Base-by-base conservation (phyloP, 2,888 invertebrate species). In the Marronus borbonicus region DNA sequence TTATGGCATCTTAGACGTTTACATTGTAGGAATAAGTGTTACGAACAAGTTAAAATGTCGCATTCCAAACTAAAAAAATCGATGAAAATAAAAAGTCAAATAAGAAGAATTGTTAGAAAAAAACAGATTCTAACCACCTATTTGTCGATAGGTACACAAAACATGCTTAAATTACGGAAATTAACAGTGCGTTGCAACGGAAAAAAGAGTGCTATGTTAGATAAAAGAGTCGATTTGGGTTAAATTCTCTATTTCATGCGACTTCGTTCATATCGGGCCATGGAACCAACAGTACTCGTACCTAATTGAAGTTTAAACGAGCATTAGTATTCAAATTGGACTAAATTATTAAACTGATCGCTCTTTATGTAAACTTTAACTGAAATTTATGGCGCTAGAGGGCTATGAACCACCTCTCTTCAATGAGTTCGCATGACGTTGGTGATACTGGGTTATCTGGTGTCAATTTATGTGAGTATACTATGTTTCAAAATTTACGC, bases 281-380 rank as follows among this genome's bases (percentile, higher is more conserved):
- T 50, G 24, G 44, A 17, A 39, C 20, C 55, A 20, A 8, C 60
- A 28, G 24, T 44, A 12, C 44, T 44, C 44, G 44, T 44, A 17
- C 24, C 60, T 74, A 74, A 74, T 74, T 74, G 44, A 60, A 60
- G 60, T 39, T 74, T 74, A 60, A 74, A 74, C 36, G 60, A 74
- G 31, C 60, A 60, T 74, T 44, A 60, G 72, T 74, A 74, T 74
- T 74, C 72, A 74, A 74, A 74, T 74, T 74, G 72, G 60, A 74
- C 72, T 74, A 39, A 60, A 74, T 74, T 74, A 74, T 74, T 74
- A 60, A 74, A 74, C 12, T 24, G 44, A 62, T 74, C 60, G 60
- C 72, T 58, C 36, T 68, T 36, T 68, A 68, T 49, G 68, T 50
- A 49, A 68, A 62, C 62, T 39, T 24, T 74, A 44, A 60, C 60